A percentile compares a stretch with the other conserved stretches of the same genome.
Evolutionary conservation across 2,113 vertebrate genomes (phyloP).

Genomic region (Nicator chloris): DNA sequence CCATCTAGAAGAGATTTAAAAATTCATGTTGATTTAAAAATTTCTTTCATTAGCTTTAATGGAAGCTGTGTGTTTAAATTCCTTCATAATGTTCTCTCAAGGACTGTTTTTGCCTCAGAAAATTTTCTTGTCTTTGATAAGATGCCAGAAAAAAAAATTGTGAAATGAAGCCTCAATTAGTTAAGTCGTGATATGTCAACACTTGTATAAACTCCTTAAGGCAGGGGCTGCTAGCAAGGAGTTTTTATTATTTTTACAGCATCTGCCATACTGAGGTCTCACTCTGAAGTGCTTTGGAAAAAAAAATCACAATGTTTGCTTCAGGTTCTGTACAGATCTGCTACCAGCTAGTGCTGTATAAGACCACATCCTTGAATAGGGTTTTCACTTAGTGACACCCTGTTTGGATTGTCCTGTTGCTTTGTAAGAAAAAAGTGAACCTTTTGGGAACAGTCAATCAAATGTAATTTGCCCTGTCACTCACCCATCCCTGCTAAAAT

Average conservation of each 20-base stretch:
- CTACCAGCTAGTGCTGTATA: neutral
- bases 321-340: neutral
- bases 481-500: neutral
- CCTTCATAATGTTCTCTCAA: neutral
- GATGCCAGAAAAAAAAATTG: slow-evolving; percentile 9
- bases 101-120: neutral
- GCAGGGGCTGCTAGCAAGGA: neutral
- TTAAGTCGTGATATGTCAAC: slow-evolving; percentile 25
- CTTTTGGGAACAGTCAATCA: neutral
- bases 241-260: neutral
- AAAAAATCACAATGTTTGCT: neutral
- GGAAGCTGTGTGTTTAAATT: neutral
- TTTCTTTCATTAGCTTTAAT: neutral
- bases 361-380: neutral
- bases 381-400: neutral
- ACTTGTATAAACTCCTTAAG: neutral
- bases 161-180: slow-evolving; percentile 11
- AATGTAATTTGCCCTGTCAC: neutral
- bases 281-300: neutral
- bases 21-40: neutral
- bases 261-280: neutral
- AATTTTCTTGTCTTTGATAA: slow-evolving; percentile 8
- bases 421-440: neutral
- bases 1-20: neutral
- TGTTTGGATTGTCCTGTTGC: neutral